Evolutionary conservation across 1,140 invertebrate species (phyloP), one percentile per base, ranked within the genome.

Genomic region (Trypoxylus dichotomus): DNA sequence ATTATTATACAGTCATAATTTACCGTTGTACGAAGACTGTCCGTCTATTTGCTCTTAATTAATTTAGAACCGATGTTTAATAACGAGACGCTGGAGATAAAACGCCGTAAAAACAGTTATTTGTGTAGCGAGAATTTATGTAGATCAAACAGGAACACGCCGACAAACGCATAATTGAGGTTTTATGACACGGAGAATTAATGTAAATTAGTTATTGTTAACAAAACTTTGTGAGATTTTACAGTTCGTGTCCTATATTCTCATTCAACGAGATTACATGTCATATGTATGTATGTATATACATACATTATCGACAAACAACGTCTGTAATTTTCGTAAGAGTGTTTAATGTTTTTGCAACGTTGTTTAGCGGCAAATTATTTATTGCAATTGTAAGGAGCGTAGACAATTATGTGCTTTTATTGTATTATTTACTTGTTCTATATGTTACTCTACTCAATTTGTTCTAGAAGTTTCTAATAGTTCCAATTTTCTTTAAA

Each of bases 51-150:
- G 60, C 60, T 63, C 60, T 24, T 63, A 19, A 63, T 63, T 63
- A 63, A 25, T 63, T 27, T 24, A 63, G 60, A 21, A 19, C n/a
- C 60, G 19, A 63, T 63, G 60, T 24, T 63, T 63, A 63, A 63
- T 63, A 63, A 63, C 10, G 1, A 27, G 60, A 63, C 60, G 60
- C 10, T 27, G 8, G 10, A 63, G 60, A 63, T 63, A 63, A 63
- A 27, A 63, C 60, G 21, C 60, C 60, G 60, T 63, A 63, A 63
- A 63, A 63, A 63, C 60, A 63, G 60, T 63, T 63, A 63, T 63
- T 63, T 63, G 60, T 63, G 60, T 63, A 63, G 24, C 60, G 60
- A 63, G 60, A 63, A 63, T 63, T 63, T 63, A 63, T 63, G 60
- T 24, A 63, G 60, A 63, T 63, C 60, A 63, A 63, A 63, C 60